Base-by-base conservation (phyloP, 2,797 vertebrate genomes). In the Kryptopterus vitreolus region DNA sequence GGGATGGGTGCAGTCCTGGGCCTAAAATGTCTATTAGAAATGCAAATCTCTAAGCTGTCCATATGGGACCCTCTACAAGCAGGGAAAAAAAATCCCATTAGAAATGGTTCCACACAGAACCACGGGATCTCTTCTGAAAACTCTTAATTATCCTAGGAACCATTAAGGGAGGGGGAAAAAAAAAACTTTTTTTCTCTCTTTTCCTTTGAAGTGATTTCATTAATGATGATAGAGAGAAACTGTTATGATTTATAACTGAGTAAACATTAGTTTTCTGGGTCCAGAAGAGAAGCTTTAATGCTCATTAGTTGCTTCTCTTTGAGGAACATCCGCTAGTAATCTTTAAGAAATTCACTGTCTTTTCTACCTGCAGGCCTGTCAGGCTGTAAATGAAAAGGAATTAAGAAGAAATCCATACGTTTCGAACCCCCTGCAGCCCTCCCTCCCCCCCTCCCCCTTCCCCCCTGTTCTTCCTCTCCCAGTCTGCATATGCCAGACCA, bases 401-500 rank as follows among this genome's bases (percentile, higher is more conserved):
- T 94, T 89, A 91, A 90, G 88, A 85, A 90, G 88, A 93, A 93
- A 94, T 93, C 92, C 90, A 94, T 92, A 91, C 77, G 80, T 93
- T 91, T 93, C 86, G 82, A 73, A 72, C 86, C 75, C 72, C 77
- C 81, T 76, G 66, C 20, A 63, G 50, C 71, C 35, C 69, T 82
- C 53, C 62, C n/a, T n/a, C n/a, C n/a, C n/a, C n/a, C n/a, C n/a
- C n/a, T n/a, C n/a, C n/a, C n/a, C n/a, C n/a, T n/a, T n/a, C n/a
- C 77, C 68, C 29, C 72, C 52, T 53, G 38, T 63, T 78, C 81
- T 80, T 46, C 46, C 78, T 76, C 66, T 77, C 82, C 69, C 83
- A 68, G 71, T 79, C 88, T 83, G 86, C 74, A 75, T 84, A 81
- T 86, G 85, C 87, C 73, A 82, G 86, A 85, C 87, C 82, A 76